These are phyloP conservation scores for Caiman crocodilus DNA, from an alignment of 2,797 vertebrate species.

Conservation along the genomic window DNA sequence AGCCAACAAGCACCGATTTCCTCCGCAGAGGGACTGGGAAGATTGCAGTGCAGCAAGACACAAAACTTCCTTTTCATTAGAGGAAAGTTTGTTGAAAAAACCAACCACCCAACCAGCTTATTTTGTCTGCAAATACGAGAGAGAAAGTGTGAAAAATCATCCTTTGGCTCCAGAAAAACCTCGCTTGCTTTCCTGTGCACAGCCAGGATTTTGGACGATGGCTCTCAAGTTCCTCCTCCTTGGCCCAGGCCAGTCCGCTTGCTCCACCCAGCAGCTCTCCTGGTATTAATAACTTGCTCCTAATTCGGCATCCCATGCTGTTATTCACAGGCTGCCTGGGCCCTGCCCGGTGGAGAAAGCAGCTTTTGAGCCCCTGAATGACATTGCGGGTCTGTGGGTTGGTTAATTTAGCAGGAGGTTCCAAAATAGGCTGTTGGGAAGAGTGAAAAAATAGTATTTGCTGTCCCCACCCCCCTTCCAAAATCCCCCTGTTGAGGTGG, in stretches of 20 bases:
- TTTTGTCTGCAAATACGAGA: slow-evolving; percentile 23
- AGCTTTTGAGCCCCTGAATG: background rate
- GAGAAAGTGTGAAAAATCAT: background rate
- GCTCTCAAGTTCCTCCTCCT: background rate
- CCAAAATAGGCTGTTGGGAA: background rate
- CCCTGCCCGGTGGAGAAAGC: background rate
- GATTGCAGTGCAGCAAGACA: background rate
- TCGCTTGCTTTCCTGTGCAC: background rate
- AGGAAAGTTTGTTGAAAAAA: background rate
- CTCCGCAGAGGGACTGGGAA: background rate
- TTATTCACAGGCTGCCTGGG: background rate
- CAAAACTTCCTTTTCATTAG: background rate
- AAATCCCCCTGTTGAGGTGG: no score
- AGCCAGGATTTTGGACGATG: background rate
- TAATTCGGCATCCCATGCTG: background rate
- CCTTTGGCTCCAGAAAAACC: background rate
- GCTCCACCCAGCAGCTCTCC: background rate
- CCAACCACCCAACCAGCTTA: background rate
- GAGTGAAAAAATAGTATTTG: background rate
- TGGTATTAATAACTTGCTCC: background rate
- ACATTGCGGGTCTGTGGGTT: background rate
- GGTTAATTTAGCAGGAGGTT: background rate
- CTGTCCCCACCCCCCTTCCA: no score
- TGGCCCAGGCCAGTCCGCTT: background rate
- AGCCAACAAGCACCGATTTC: background rate